Conservation (phyloP, 2,888 invertebrate genomes). For the Apocheima hispidaria region DNA sequence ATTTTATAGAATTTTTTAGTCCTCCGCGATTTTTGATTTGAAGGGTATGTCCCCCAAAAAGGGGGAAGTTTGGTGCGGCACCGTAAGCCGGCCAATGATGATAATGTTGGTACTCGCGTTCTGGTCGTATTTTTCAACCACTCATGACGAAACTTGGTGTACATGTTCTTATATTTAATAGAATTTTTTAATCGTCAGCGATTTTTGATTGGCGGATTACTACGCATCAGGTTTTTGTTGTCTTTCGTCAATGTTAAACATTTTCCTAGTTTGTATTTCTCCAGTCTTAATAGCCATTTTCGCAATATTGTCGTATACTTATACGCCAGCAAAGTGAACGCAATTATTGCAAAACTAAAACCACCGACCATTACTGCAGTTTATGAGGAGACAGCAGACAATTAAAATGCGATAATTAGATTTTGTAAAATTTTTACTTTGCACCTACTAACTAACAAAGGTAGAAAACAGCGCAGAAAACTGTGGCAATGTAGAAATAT, state of each 20-base stretch:
- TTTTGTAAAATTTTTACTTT: background rate
- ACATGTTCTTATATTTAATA: too few relatives aligned
- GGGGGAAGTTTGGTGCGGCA: too few relatives aligned
- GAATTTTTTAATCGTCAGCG: too few relatives aligned
- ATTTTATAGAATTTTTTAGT: too few relatives aligned
- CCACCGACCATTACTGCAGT: conserved; percentile 23
- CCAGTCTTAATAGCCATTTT: conserved; percentile 23
- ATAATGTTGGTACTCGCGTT: too few relatives aligned
- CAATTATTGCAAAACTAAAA: conserved; percentile 36
- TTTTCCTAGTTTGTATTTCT: background rate
- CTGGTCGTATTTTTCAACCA: too few relatives aligned
- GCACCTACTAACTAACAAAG: background rate
- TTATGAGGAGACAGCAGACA: conserved; percentile 14
- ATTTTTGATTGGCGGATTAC: background rate
- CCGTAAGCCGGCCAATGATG: too few relatives aligned
- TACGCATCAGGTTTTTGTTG: background rate
- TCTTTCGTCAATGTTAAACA: background rate
- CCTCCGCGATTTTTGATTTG: too few relatives aligned
- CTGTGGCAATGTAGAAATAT: background rate
- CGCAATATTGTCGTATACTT: conserved; percentile 31
- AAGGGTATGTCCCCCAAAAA: too few relatives aligned
- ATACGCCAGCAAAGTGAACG: conserved; percentile 22
- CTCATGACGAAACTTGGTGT: too few relatives aligned
- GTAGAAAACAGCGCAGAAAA: background rate
- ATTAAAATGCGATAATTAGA: conserved; percentile 6